Percentiles rank a stretch among this genome's conserved stretches.
These are phyloP conservation scores for rabbit (Oryctolagus cuniculus) DNA, from an alignment of 2,113 vertebrate genomes.

Conservation along the genomic window DNA sequence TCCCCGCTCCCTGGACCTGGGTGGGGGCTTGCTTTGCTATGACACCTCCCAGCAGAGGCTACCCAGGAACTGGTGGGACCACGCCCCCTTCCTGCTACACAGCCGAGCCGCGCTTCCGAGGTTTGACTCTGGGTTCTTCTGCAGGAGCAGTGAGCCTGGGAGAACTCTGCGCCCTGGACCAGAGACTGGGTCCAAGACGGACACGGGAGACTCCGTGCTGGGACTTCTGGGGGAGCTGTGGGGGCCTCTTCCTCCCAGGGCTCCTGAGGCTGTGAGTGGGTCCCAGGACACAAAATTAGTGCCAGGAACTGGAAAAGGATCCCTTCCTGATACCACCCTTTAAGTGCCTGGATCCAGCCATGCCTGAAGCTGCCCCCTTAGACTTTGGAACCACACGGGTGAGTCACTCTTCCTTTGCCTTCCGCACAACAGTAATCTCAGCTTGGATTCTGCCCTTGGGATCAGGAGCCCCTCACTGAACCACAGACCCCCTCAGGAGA, in stretches of 20 bases:
- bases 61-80: fast-evolving
- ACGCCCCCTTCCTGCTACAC: not conserved
- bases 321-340: not conserved
- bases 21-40: not conserved
- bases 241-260: not conserved
- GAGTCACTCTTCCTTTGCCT: not conserved
- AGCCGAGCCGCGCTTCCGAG: not conserved
- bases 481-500: too few relatives aligned
- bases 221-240: not conserved
- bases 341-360: not conserved
- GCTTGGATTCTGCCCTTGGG: not conserved
- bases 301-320: not conserved
- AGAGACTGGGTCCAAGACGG: not conserved
- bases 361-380: constrained; percentile 31
- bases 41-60: not conserved
- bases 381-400: not conserved
- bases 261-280: not conserved
- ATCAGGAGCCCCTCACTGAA: too few relatives aligned
- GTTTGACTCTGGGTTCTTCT: not conserved
- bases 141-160: not conserved
- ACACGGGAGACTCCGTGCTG: not conserved
- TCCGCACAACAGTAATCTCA: not conserved
- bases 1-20: not conserved
- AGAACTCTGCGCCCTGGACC: not conserved
- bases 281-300: not conserved